These are phyloP conservation scores for Sebastes matsubarae DNA, from an alignment of 2,797 vertebrate species.

Conservation along the genomic window DNA sequence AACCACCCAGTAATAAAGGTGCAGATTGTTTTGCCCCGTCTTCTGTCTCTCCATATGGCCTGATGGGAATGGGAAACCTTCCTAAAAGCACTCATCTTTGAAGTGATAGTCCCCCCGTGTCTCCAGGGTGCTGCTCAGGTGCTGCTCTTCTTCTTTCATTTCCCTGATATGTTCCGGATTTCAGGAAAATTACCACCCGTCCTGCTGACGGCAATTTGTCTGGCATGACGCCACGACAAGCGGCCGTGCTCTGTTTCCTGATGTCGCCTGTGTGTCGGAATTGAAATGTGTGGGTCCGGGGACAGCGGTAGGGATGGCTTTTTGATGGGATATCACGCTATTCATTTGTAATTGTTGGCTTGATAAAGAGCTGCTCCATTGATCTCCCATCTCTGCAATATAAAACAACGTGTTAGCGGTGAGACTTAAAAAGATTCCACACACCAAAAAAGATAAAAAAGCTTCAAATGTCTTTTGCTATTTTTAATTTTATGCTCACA, in stretches of 20 bases:
- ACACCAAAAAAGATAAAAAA: background rate
- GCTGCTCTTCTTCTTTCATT: slow-evolving; percentile 55
- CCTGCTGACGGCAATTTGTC: slow-evolving; percentile 36
- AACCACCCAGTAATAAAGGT: slow-evolving; percentile 31
- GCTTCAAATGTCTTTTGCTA: background rate
- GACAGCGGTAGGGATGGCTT: background rate
- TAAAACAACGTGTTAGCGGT: background rate
- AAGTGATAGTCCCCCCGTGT: slow-evolving; percentile 32
- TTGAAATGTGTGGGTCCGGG: background rate
- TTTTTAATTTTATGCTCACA: slow-evolving; percentile 33
- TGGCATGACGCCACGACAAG: slow-evolving; percentile 16
- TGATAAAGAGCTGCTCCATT: slow-evolving; percentile 25
- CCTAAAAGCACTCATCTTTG: slow-evolving; percentile 61
- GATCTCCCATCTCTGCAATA: slow-evolving; percentile 6
- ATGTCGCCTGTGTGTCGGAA: slow-evolving; percentile 7
- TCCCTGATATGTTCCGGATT: slow-evolving; percentile 54
- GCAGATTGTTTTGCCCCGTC: slow-evolving; percentile 39
- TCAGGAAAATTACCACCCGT: slow-evolving; percentile 51
- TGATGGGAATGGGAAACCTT: slow-evolving; percentile 31
- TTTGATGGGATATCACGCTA: slow-evolving; percentile 10
- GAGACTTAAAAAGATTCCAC: slow-evolving; percentile 3
- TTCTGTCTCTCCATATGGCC: slow-evolving; percentile 17
- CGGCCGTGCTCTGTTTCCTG: slow-evolving; percentile 1
- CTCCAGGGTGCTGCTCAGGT: slow-evolving; percentile 62
- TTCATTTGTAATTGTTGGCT: slow-evolving; percentile 37